Evolutionary conservation across 1,140 invertebrate species (phyloP), one percentile per base, ranked within the genome.

Genomic region (Drosophila chauvacae): DNA sequence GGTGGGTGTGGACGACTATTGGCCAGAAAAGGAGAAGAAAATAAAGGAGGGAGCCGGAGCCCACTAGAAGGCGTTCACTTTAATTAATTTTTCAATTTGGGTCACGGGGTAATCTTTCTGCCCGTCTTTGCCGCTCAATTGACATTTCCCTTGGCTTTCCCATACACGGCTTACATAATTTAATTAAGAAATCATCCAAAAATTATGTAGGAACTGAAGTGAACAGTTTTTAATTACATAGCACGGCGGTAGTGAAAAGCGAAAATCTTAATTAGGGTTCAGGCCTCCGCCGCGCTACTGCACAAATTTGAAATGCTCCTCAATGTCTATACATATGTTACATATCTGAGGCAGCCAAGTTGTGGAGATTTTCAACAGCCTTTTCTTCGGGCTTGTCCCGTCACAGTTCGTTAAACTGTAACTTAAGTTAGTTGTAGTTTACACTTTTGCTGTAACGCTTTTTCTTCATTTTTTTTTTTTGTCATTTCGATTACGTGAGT

Each of bases 41-140:
- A 60, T 72, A 56, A 39, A 55, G 61, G 37, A 55, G 66, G 39
- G n/a, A 53, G 61, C 62, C 13, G 39, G 16, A 45, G 47, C 42
- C 30, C 16, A 11, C 51, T 59, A 26, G 53, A 53, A 81, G 85
- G 85, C 81, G 85, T 88, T 68, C 70, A 85, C 86, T 88, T 90
- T 85, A 90, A 90, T 90, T 90, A 90, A 90, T 90, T 85, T 88
- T 90, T 60, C 64, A 76, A 79, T 90, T 84, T 90, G 69, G 86
- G 85, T 85, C 81, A 72, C 44, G 44, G 53, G 45, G 56, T 51
- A 72, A 84, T 80, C 60, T 47, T 13, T 47, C 26, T 23, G 33
- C 13, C 51, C 51, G 33, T 55, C 53, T 11, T 55, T 9, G 35
- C 28, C 23, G 39, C 45, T 26, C 55, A 60, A 78, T 78, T 79